phyloP scores from a whole-genome alignment of 2,113 vertebrate genomes.

The Chloroceryle aenea region DNA sequence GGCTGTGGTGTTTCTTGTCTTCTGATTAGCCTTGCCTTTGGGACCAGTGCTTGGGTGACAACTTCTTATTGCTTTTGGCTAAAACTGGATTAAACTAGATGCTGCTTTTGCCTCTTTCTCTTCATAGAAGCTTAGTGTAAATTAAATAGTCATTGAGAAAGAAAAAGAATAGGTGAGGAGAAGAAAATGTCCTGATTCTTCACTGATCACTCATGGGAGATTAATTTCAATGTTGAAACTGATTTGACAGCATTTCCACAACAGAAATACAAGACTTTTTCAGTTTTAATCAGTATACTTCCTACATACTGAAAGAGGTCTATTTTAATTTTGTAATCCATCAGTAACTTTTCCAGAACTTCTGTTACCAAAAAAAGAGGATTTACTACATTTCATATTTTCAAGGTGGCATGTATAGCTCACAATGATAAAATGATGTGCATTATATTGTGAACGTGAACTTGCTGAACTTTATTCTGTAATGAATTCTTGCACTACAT shows the following conservation, averaged over 20 bases:
- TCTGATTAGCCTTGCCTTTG: background rate
- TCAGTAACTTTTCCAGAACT: background rate
- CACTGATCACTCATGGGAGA: background rate
- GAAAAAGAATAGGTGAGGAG: background rate
- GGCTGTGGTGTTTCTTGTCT: background rate
- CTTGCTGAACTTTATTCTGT: background rate
- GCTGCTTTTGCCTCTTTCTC: background rate
- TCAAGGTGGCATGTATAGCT: background rate
- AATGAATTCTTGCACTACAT: background rate
- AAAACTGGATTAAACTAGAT: background rate
- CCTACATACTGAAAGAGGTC: background rate
- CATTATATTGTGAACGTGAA: background rate
- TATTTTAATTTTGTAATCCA: background rate
- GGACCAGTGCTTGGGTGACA: accelerated
- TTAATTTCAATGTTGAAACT: background rate
- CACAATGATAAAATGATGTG: accelerated
- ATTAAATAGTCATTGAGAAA: background rate
- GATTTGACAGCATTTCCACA: background rate
- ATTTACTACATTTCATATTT: background rate
- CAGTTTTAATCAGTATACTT: background rate
- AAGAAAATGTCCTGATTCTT: background rate
- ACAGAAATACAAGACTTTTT: background rate
- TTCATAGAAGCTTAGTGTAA: background rate
- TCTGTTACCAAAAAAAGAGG: background rate
- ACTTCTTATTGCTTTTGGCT: background rate